These are phyloP conservation scores for Pentalonia nigronervosa DNA, from an alignment of 1,140 invertebrate species.

Conservation along the genomic window DNA sequence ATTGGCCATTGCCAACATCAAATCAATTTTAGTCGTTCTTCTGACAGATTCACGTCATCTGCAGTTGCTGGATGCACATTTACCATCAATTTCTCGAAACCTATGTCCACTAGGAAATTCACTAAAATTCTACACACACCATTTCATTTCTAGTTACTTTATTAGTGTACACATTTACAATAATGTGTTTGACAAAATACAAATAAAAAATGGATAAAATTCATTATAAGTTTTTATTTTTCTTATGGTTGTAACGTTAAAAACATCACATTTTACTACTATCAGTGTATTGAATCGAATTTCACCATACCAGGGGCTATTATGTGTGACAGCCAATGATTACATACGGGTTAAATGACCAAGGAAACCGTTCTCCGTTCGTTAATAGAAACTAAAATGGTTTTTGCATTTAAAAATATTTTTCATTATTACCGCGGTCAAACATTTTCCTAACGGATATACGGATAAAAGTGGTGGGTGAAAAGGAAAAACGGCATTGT, in stretches of 20 bases:
- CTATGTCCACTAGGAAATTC: background rate
- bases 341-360: background rate
- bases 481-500: background rate
- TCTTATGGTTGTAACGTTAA: background rate
- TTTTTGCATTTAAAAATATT: background rate
- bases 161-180: background rate
- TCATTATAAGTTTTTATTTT: background rate
- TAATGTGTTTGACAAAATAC: background rate
- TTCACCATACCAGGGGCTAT: background rate
- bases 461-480: background rate
- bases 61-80: background rate
- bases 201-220: background rate
- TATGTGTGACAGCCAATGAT: background rate
- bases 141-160: background rate
- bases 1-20: background rate
- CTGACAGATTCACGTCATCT: background rate
- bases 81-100: background rate
- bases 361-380: background rate
- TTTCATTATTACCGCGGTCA: slow-evolving; percentile 28
- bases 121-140: background rate
- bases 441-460: background rate
- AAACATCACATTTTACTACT: background rate
- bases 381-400: background rate
- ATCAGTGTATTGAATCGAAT: background rate
- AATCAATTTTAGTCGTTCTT: background rate